phyloP scores from a whole-genome alignment of 2,797 vertebrate genomes.

The Clarias fuscus region DNA sequence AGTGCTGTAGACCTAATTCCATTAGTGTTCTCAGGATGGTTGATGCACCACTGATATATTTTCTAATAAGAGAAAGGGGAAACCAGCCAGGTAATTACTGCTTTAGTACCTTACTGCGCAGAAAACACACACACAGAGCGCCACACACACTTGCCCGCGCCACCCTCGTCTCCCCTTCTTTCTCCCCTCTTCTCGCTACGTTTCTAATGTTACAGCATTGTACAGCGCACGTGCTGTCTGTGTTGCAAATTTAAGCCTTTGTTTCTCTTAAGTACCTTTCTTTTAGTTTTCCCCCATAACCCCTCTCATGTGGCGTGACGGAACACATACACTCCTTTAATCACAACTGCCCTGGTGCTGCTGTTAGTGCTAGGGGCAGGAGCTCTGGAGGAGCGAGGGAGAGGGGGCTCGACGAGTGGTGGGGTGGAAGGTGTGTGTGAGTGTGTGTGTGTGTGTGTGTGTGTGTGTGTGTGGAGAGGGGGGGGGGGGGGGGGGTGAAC shows the following conservation, averaged over 20 bases:
- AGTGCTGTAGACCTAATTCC: constrained; percentile 54
- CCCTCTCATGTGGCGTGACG: constrained; percentile 35
- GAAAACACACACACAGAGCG: constrained; percentile 21
- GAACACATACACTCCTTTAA: constrained; percentile 42
- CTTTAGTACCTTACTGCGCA: constrained; percentile 48
- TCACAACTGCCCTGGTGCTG: constrained; percentile 63
- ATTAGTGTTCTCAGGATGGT: constrained; percentile 57
- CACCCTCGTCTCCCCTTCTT: background rate
- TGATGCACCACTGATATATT: constrained; percentile 59
- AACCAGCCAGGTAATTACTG: constrained; percentile 62
- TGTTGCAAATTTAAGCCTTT: constrained; percentile 58
- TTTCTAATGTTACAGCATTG: constrained; percentile 34
- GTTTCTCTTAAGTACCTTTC: constrained; percentile 64
- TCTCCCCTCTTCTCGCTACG: constrained; percentile 5
- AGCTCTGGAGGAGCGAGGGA: constrained; percentile 68
- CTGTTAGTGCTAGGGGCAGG: constrained; percentile 81
- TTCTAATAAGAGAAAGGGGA: constrained; percentile 59
- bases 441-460: constrained; percentile 63
- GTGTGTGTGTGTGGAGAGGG: constrained; percentile 65
- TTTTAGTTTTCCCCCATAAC: constrained; percentile 46
- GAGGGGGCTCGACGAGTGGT: constrained; percentile 33
- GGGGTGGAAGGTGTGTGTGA: constrained; percentile 40
- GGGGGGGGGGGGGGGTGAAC: constrained; percentile 75
- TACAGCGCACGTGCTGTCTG: constrained; percentile 25
- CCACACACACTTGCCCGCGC: constrained; percentile 18